These are phyloP conservation scores for Delphinapterus leucas DNA, from an alignment of 2,113 vertebrate species.

Conservation along the genomic window DNA sequence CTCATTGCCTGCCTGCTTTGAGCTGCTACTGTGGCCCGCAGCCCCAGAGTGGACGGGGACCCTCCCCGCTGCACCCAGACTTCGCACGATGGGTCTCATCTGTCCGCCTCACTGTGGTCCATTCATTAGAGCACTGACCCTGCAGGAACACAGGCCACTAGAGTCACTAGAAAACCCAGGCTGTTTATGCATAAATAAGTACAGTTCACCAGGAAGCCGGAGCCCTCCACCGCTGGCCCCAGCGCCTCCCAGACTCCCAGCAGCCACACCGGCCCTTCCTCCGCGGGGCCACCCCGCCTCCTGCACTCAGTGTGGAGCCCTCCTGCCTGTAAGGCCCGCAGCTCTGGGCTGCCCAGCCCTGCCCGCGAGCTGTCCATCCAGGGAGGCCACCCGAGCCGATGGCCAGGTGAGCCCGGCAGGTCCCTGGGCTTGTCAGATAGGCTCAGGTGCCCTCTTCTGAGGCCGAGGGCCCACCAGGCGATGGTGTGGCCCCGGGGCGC, in stretches of 20 bases:
- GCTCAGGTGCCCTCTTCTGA: background rate
- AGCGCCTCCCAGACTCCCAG: no score
- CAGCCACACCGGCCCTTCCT: background rate
- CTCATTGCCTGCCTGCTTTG: background rate
- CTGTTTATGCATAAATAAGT: background rate
- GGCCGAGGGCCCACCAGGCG: fast-evolving
- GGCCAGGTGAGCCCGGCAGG: background rate
- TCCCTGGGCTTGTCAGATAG: background rate
- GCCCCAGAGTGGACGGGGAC: fast-evolving
- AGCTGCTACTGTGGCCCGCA: fast-evolving
- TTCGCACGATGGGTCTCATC: fast-evolving
- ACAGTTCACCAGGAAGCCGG: fast-evolving
- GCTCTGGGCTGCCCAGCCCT: background rate
- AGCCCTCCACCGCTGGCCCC: background rate
- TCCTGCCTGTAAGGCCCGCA: fast-evolving
- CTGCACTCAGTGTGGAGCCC: fast-evolving
- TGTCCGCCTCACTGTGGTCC: fast-evolving
- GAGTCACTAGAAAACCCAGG: background rate
- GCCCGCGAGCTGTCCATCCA: background rate
- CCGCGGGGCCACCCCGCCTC: fast-evolving
- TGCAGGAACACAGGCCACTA: background rate
- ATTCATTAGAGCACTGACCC: no score
- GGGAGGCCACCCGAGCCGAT: no score
- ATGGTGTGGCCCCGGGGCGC: background rate
- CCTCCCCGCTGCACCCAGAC: background rate